These are phyloP conservation scores for Varanus komodoensis DNA, from an alignment of 2,113 vertebrate genomes.

Conservation along the genomic window DNA sequence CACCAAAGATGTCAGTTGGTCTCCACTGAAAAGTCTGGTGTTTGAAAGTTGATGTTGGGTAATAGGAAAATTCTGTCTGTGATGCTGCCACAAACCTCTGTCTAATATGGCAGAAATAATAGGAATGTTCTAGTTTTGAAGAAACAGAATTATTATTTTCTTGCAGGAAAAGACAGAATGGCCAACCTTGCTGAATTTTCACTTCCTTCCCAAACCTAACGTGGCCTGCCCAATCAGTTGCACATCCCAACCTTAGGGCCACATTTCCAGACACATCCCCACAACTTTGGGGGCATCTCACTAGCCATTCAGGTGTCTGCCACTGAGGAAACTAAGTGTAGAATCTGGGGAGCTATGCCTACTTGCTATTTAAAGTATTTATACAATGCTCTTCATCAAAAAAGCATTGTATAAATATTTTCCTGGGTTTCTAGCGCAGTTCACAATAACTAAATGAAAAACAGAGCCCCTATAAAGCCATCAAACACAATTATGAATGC, in stretches of 20 bases:
- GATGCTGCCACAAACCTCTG: neutral
- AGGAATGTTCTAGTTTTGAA: fast-evolving
- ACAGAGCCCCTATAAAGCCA: too few relatives aligned
- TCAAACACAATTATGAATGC: too few relatives aligned
- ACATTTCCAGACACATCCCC: too few relatives aligned
- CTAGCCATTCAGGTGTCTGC: neutral
- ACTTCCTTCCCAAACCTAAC: neutral
- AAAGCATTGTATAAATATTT: too few relatives aligned
- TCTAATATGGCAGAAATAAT: neutral
- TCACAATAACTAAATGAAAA: too few relatives aligned
- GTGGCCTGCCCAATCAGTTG: constrained; percentile 43
- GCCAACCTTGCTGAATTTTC: fast-evolving
- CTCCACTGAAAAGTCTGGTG: neutral
- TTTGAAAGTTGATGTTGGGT: too few relatives aligned
- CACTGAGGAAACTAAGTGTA: neutral
- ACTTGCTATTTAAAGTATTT: neutral
- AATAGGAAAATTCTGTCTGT: neutral
- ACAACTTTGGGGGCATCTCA: too few relatives aligned
- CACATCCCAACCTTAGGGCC: constrained; percentile 20
- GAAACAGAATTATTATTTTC: neutral
- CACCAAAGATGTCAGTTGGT: neutral
- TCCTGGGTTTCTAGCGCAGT: too few relatives aligned
- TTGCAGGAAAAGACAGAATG: constrained; percentile 10
- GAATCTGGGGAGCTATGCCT: neutral
- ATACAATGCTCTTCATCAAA: too few relatives aligned